phyloP scores from a whole-genome alignment of 2,888 invertebrate species.

The Acanthopleura granulata region DNA sequence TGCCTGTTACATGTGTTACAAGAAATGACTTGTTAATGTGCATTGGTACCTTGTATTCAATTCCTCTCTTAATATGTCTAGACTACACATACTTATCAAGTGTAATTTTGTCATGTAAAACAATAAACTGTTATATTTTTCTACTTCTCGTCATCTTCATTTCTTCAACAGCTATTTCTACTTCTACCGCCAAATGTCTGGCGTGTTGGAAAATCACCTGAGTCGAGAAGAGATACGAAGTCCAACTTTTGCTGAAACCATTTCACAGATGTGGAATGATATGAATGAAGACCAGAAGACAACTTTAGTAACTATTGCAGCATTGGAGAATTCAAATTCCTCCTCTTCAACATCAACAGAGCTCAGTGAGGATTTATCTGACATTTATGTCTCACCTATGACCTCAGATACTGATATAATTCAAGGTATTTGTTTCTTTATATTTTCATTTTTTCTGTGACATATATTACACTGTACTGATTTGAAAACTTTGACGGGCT shows the following conservation, averaged over 20 bases:
- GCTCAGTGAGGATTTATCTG: slow-evolving; percentile 36
- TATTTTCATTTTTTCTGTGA: too few species aligned
- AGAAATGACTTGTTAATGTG: too few species aligned
- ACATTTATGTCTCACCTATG: slow-evolving; percentile 32
- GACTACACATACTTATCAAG: too few species aligned
- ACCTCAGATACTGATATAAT: background rate
- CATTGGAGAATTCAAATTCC: slow-evolving; percentile 35
- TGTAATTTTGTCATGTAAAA: too few species aligned
- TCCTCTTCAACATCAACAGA: slow-evolving; percentile 22
- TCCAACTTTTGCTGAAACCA: slow-evolving; percentile 26
- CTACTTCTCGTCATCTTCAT: too few species aligned
- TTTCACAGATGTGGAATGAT: slow-evolving; percentile 39
- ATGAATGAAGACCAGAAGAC: slow-evolving; percentile 35
- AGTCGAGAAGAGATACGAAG: slow-evolving; percentile 23
- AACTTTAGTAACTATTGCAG: slow-evolving; percentile 40
- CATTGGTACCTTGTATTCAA: too few species aligned
- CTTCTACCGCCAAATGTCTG: slow-evolving; percentile 46
- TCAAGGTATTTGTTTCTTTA: too few species aligned
- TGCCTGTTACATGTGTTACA: too few species aligned
- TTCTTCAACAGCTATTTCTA: slow-evolving; percentile 39
- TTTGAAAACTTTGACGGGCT: too few species aligned
- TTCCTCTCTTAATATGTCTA: too few species aligned
- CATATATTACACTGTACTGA: too few species aligned
- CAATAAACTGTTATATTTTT: too few species aligned
- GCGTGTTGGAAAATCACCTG: slow-evolving; percentile 29